Percentiles rank a stretch among this genome's conserved stretches.
Conservation (phyloP, 2,113 vertebrate species). For the Etheostoma spectabile region DNA sequence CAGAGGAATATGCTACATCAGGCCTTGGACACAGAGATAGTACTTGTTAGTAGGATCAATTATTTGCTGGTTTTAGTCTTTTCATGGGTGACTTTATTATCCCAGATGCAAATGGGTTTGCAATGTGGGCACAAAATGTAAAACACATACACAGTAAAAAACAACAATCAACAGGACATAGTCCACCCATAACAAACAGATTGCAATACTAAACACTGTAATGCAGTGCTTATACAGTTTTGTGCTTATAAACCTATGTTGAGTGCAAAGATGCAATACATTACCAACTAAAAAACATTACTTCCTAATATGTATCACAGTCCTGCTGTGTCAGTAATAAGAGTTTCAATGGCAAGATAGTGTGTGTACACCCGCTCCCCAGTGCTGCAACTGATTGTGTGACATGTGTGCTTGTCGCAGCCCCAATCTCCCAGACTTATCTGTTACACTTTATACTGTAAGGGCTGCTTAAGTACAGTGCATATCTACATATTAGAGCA, state of each 20-base stretch:
- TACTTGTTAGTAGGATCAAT: too few relatives aligned
- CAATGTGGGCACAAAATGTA: too few relatives aligned
- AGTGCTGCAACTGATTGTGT: too few relatives aligned
- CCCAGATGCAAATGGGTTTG: too few relatives aligned
- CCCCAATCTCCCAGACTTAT: background rate
- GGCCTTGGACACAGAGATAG: too few relatives aligned
- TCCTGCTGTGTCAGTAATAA: background rate
- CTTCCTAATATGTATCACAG: too few relatives aligned
- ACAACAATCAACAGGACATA: too few relatives aligned
- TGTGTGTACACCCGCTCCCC: background rate
- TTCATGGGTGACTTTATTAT: too few relatives aligned
- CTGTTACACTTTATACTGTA: background rate
- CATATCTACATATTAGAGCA: background rate
- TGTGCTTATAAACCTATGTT: background rate
- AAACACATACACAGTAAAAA: too few relatives aligned
- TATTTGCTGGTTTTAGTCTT: too few relatives aligned
- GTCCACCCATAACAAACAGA: too few relatives aligned
- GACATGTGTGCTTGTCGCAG: background rate
- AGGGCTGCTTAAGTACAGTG: background rate
- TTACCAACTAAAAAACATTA: background rate
- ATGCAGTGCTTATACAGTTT: background rate
- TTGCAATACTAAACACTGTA: background rate
- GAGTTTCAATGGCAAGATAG: background rate
- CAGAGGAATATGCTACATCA: too few relatives aligned
- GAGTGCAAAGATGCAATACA: background rate